Evolutionary conservation across 2,113 vertebrate genomes (phyloP).

Genomic region (Laticauda colubrina): DNA sequence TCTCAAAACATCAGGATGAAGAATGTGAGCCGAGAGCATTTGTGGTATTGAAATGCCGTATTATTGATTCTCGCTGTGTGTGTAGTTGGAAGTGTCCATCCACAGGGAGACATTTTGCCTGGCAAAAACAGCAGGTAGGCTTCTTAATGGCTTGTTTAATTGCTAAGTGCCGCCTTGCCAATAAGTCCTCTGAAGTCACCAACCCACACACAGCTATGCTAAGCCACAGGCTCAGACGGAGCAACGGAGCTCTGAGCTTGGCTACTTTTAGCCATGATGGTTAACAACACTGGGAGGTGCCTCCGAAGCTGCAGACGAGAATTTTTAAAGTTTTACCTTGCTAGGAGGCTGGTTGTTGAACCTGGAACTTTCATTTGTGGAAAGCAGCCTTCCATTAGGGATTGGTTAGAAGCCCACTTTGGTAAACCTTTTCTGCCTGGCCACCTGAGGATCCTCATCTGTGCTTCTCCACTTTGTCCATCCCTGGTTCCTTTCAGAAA

Average conservation of each 20-base stretch:
- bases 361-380: neutral
- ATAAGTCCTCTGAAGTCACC: neutral
- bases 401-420: neutral
- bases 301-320: neutral
- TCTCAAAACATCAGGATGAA: neutral
- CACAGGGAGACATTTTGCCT: neutral
- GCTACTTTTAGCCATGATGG: neutral
- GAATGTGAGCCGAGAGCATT: neutral
- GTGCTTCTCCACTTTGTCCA: neutral
- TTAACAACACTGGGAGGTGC: neutral
- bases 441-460: too few relatives aligned
- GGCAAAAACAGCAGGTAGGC: neutral
- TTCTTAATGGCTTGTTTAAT: neutral
- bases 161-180: neutral
- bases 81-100: neutral
- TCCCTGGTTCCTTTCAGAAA: neutral
- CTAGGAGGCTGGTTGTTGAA: neutral
- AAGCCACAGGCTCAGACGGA: neutral
- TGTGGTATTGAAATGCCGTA: neutral
- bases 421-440: neutral
- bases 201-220: neutral
- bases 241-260: neutral
- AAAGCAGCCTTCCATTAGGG: neutral
- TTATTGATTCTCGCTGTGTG: neutral
- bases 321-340: neutral